Percentiles rank a stretch among this genome's conserved stretches.
Conservation (phyloP, 2,888 invertebrate species). For the Diarsia dahlii region DNA sequence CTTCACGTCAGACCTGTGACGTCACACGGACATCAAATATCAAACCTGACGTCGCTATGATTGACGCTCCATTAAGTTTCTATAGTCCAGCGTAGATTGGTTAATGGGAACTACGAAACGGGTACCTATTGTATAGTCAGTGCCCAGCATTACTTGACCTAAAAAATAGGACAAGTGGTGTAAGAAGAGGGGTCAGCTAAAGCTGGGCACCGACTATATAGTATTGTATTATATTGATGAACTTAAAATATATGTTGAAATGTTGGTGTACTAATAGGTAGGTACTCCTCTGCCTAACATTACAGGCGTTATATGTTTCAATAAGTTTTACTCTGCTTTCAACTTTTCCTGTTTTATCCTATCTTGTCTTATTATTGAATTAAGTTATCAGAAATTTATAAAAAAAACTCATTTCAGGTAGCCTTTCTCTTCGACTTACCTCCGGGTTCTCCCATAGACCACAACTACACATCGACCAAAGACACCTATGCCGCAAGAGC, state of each 20-base stretch:
- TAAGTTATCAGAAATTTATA: no score
- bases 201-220: no score
- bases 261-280: no score
- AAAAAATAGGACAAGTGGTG: no score
- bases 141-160: no score
- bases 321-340: background rate
- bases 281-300: no score
- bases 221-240: no score
- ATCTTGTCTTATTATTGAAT: background rate
- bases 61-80: slow-evolving; percentile 19
- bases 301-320: no score
- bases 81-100: background rate
- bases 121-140: background rate
- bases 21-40: slow-evolving; percentile 10
- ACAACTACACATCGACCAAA: slow-evolving; percentile 37
- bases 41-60: slow-evolving; percentile 6
- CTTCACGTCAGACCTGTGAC: slow-evolving; percentile 9
- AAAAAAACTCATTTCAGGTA: slow-evolving; percentile 34
- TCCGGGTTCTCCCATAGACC: slow-evolving; percentile 20
- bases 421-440: slow-evolving; percentile 1
- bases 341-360: background rate
- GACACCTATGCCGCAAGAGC: slow-evolving; percentile 32
- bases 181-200: no score
- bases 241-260: no score
- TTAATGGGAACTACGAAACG: background rate